phyloP scores from a whole-genome alignment of 2,888 invertebrate genomes.

The Trypoxylon attenuatum region DNA sequence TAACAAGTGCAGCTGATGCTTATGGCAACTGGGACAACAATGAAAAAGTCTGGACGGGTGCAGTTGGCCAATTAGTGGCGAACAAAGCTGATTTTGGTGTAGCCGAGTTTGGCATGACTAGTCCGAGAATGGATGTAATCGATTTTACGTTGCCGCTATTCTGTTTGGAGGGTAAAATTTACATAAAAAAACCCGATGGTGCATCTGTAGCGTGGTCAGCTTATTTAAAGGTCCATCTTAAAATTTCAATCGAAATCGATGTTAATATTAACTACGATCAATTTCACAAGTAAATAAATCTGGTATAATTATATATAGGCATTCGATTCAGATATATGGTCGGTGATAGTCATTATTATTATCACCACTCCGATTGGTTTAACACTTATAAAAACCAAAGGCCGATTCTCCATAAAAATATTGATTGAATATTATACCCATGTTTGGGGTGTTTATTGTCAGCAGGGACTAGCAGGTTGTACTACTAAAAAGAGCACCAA shows the following conservation, averaged over 20 bases:
- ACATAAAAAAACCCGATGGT: conserved; percentile 47
- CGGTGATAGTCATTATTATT: conserved; percentile 30
- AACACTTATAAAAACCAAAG: conserved; percentile 42
- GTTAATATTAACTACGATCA: too few relatives aligned
- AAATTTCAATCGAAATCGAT: too few relatives aligned
- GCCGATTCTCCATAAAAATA: conserved; percentile 13
- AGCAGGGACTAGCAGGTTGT: conserved; percentile 60
- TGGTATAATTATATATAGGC: conserved; percentile 45
- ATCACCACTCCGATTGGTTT: conserved; percentile 41
- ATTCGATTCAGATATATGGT: conserved; percentile 42
- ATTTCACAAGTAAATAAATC: neutral
- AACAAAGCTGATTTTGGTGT: conserved; percentile 57
- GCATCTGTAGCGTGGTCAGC: conserved; percentile 57
- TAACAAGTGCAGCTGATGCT: conserved; percentile 10
- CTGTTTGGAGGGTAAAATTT: conserved; percentile 49
- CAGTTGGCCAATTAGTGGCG: conserved; percentile 50
- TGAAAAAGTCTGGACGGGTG: conserved; percentile 57
- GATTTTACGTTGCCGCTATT: conserved; percentile 65
- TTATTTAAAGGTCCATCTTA: conserved; percentile 65
- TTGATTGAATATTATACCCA: conserved; percentile 51
- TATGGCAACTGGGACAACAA: conserved; percentile 53
- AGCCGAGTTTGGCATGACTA: conserved; percentile 59
- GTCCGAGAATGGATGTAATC: conserved; percentile 45
- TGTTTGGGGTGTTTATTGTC: conserved; percentile 66
- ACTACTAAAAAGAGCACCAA: neutral